phyloP scores from a whole-genome alignment of 2,888 invertebrate species.

The Drosophila barbarae region DNA sequence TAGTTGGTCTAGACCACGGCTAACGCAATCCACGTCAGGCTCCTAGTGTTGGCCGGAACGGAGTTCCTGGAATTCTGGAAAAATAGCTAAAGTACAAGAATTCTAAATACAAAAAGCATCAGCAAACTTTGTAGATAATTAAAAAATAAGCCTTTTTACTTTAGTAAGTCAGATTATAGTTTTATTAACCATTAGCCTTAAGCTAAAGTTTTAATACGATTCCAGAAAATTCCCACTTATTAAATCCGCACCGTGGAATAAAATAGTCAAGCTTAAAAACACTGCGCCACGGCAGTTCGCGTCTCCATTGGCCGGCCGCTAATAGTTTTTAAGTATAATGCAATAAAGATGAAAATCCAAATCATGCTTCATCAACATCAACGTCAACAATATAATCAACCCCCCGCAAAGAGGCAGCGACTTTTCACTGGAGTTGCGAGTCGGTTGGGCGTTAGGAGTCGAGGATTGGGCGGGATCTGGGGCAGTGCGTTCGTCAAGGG shows the following conservation, averaged over 20 bases:
- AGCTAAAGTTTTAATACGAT: neutral
- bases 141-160: neutral
- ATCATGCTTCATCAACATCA: constrained; percentile 75
- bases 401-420: constrained; percentile 46
- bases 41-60: neutral
- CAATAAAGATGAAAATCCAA: constrained; percentile 75
- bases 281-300: neutral
- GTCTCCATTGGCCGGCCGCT: constrained; percentile 47
- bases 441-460: constrained; percentile 10
- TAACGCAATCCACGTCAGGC: constrained; percentile 54
- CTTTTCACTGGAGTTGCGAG: constrained; percentile 25
- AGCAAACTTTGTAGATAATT: neutral
- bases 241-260: neutral
- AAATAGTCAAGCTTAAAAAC: neutral
- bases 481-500: constrained; percentile 47
- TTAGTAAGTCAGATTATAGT: neutral
- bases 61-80: neutral
- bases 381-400: constrained; percentile 73
- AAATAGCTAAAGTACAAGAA: neutral
- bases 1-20: constrained; percentile 30
- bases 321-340: constrained; percentile 76
- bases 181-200: neutral
- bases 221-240: neutral
- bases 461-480: constrained; percentile 2
- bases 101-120: neutral